These are phyloP conservation scores for Amia ocellicauda DNA, from an alignment of 2,113 vertebrate genomes.

Conservation along the genomic window DNA sequence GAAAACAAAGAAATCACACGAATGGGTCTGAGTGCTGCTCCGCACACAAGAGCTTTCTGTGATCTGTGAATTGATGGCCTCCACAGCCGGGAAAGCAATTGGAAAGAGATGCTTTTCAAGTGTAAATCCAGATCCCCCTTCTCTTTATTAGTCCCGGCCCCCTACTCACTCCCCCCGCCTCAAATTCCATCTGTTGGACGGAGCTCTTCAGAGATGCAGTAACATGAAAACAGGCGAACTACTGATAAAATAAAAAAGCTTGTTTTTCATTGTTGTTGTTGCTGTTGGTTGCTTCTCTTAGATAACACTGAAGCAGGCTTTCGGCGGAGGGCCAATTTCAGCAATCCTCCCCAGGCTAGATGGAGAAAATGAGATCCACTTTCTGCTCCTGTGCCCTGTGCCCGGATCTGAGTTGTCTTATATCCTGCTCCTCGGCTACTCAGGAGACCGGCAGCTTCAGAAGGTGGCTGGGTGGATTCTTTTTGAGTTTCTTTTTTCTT, in stretches of 20 bases:
- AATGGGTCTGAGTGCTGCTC: too few species aligned
- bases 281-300: conserved; percentile 41
- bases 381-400: background rate
- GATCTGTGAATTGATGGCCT: conserved; percentile 19
- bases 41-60: background rate
- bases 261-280: too few species aligned
- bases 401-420: too few species aligned
- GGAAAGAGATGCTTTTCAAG: conserved; percentile 40
- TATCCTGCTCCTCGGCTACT: too few species aligned
- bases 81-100: conserved; percentile 19
- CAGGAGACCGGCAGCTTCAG: too few species aligned
- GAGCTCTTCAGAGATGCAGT: conserved; percentile 24
- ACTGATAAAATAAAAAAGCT: conserved; percentile 31
- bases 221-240: conserved; percentile 26
- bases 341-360: conserved; percentile 27
- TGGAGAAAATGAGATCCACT: background rate
- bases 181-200: background rate
- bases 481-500: too few species aligned
- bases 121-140: conserved; percentile 36
- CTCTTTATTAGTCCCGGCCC: background rate
- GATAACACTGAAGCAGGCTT: conserved; percentile 40
- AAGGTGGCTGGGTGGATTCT: too few species aligned
- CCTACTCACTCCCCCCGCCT: background rate
- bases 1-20: too few species aligned
- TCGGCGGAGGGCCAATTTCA: conserved; percentile 31